These are phyloP conservation scores for Lasioglossum figueresi DNA, from an alignment of 2,888 invertebrate genomes.

Conservation along the genomic window DNA sequence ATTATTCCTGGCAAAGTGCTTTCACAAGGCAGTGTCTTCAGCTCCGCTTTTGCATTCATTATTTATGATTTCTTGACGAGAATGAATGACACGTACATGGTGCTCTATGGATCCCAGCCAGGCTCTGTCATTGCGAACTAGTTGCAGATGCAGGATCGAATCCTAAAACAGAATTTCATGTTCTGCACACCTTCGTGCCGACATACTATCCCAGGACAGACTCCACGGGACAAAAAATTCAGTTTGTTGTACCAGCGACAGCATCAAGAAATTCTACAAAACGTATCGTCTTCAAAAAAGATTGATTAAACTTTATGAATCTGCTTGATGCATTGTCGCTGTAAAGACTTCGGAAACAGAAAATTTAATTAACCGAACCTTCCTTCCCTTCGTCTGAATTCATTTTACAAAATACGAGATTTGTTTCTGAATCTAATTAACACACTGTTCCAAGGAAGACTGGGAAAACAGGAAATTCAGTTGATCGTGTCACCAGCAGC, in stretches of 20 bases:
- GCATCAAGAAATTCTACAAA: background rate
- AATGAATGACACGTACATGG: conserved; percentile 2
- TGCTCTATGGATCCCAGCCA: background rate
- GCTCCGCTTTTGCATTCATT: conserved; percentile 8
- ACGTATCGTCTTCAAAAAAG: background rate
- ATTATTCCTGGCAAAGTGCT: conserved; percentile 27
- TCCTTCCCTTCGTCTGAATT: background rate
- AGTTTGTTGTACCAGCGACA: background rate
- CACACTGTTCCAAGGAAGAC: background rate
- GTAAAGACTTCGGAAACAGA: background rate
- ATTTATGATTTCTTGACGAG: conserved; percentile 19
- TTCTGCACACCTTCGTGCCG: too few species aligned
- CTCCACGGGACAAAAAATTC: background rate
- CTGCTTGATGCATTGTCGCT: too few species aligned
- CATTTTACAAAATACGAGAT: background rate
- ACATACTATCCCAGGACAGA: background rate
- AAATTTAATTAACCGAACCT: background rate
- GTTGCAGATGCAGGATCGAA: background rate
- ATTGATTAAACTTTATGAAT: background rate
- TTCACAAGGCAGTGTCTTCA: background rate
- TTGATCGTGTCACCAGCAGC: background rate
- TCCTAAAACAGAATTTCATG: background rate
- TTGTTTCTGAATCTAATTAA: background rate
- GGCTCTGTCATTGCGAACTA: background rate
- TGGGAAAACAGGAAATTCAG: background rate